phyloP scores from a whole-genome alignment of 2,113 vertebrate species.

The Eurystomus gularis region DNA sequence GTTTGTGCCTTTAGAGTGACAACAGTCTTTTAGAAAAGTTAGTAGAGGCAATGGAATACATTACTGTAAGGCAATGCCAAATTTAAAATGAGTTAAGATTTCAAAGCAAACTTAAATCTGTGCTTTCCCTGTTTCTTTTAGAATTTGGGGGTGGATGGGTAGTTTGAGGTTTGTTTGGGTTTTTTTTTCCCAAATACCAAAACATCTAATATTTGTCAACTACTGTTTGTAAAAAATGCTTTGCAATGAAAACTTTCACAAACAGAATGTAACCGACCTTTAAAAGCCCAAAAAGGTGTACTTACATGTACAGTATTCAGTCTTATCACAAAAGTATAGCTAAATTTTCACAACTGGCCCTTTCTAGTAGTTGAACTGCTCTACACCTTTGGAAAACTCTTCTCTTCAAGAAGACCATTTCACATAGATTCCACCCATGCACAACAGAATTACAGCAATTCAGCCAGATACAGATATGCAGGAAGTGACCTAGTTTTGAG shows the following conservation, averaged over 20 bases:
- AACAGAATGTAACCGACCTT: neutral
- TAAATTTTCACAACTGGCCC: neutral
- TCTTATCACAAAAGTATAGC: neutral
- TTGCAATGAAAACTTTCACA: neutral
- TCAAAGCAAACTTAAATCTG: neutral
- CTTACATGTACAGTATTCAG: neutral
- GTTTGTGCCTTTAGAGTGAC: neutral
- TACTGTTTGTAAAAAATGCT: neutral
- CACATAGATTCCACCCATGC: neutral
- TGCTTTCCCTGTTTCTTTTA: neutral
- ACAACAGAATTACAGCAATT: neutral
- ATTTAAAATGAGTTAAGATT: neutral
- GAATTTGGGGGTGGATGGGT: fast-evolving
- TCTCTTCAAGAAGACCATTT: neutral
- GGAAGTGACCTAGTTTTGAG: neutral
- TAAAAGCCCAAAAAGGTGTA: neutral
- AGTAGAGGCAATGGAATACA: neutral
- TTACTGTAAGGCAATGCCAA: neutral
- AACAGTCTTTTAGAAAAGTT: neutral
- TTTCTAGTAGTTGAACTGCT: neutral
- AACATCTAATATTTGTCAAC: neutral
- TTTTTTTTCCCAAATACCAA: neutral
- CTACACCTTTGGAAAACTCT: neutral
- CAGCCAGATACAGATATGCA: neutral
- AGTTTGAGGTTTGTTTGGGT: neutral